These are phyloP conservation scores for Psammodynastes pulverulentus DNA, from an alignment of 2,113 vertebrate species.

Conservation along the genomic window DNA sequence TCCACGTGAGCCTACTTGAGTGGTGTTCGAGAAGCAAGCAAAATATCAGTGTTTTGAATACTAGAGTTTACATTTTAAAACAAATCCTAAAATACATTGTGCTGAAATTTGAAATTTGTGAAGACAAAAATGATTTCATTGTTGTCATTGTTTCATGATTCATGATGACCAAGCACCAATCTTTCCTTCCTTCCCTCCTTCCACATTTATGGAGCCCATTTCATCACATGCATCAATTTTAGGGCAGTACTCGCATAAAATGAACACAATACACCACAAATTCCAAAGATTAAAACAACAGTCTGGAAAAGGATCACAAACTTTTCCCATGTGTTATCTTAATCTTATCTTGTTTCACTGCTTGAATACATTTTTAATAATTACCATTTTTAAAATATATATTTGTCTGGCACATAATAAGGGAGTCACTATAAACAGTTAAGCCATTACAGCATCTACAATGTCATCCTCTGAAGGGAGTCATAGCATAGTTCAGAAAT, in stretches of 20 bases:
- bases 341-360: neutral
- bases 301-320: neutral
- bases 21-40: conserved; percentile 95
- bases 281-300: neutral
- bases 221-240: neutral
- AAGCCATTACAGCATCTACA: neutral
- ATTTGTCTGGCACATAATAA: neutral
- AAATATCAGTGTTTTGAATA: conserved; percentile 87
- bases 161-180: neutral
- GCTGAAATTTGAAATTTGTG: conserved; percentile 42
- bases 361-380: neutral
- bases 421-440: neutral
- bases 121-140: conserved; percentile 43
- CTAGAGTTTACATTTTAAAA: conserved; percentile 45
- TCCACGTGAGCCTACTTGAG: conserved; percentile 77
- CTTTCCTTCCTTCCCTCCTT: no score
- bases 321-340: neutral
- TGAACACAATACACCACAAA: neutral
- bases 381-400: neutral
- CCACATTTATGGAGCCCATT: neutral
- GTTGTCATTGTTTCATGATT: no score
- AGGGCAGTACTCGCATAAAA: neutral
- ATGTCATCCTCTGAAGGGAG: neutral
- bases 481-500: neutral
- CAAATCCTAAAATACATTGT: conserved; percentile 40